Conservation (phyloP, 2,888 invertebrate genomes). For the Caenorhabditis drosophilae region DNA sequence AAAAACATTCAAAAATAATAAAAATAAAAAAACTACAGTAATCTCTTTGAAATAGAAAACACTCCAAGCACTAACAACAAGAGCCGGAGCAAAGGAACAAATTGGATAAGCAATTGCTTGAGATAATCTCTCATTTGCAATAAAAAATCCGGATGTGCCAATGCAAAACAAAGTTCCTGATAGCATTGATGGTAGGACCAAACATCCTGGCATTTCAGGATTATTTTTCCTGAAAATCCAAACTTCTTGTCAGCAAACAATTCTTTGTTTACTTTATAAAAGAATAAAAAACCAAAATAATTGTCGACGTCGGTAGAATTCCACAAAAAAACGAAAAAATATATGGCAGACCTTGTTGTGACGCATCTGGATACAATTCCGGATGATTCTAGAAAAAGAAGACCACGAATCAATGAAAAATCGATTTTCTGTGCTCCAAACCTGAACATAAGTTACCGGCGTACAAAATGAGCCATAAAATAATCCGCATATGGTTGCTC, state of each 20-base stretch:
- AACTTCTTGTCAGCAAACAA: background rate
- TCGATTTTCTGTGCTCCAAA: too few species aligned
- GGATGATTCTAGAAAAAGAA: conserved; percentile 64
- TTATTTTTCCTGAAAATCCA: conserved; percentile 26
- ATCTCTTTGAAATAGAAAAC: conserved; percentile 71
- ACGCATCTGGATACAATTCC: conserved; percentile 41
- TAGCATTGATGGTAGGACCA: conserved; percentile 70
- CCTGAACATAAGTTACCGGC: conserved; percentile 70
- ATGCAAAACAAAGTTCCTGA: conserved; percentile 71
- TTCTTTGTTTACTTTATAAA: conserved; percentile 40
- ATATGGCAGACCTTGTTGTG: conserved; percentile 63
- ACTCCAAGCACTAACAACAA: conserved; percentile 71
- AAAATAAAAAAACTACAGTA: conserved; percentile 57
- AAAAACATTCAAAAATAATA: background rate
- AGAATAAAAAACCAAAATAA: conserved; percentile 69
- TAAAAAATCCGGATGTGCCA: conserved; percentile 70
- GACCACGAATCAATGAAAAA: background rate
- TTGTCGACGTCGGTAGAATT: conserved; percentile 69
- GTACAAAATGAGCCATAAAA: conserved; percentile 71
- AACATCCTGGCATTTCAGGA: conserved; percentile 65
- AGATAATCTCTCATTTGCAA: conserved; percentile 71
- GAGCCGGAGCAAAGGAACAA: conserved; percentile 70
- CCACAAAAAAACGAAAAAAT: conserved; percentile 72
- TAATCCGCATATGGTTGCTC: conserved; percentile 70
- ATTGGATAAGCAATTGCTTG: conserved; percentile 73